Conservation (phyloP, 2,113 vertebrate genomes). For the Cacatua alba region DNA sequence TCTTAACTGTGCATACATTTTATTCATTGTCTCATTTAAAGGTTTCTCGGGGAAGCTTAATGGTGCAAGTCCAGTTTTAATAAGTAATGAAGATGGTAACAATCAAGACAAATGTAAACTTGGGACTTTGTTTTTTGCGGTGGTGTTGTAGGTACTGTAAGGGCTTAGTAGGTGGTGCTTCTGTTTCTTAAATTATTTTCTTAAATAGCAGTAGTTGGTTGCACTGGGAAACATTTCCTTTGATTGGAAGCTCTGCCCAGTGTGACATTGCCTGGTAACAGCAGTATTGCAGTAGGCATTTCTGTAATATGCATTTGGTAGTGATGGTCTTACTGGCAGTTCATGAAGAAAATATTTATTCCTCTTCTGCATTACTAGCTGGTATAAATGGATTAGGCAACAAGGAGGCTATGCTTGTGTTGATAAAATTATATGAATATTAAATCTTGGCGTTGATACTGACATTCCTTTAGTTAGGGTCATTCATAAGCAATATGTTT, state of each 20-base stretch:
- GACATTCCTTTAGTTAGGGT: neutral
- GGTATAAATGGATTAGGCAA: neutral
- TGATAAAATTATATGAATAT: neutral
- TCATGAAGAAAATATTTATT: neutral
- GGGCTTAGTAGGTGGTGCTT: slow-evolving; percentile 23
- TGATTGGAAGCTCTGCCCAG: neutral
- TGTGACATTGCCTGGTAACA: neutral
- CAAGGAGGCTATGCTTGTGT: neutral
- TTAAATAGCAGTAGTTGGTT: neutral
- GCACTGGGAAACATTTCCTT: neutral
- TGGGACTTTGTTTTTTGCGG: neutral
- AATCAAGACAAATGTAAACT: slow-evolving; percentile 40
- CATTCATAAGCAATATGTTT: neutral
- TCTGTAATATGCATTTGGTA: neutral
- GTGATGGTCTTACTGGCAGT: neutral
- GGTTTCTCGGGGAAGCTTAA: slow-evolving; percentile 60
- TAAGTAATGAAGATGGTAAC: slow-evolving; percentile 61
- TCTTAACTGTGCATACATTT: slow-evolving; percentile 8
- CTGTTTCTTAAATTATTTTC: slow-evolving; percentile 21
- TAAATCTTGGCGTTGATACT: neutral
- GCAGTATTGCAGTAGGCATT: neutral
- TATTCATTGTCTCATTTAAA: slow-evolving; percentile 25
- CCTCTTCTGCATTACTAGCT: neutral
- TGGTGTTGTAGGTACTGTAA: neutral
- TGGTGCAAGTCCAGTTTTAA: slow-evolving; percentile 61